Percentiles rank a stretch among this genome's conserved stretches.
These are phyloP conservation scores for Tinea trinotella DNA, from an alignment of 2,888 invertebrate species.

Conservation along the genomic window DNA sequence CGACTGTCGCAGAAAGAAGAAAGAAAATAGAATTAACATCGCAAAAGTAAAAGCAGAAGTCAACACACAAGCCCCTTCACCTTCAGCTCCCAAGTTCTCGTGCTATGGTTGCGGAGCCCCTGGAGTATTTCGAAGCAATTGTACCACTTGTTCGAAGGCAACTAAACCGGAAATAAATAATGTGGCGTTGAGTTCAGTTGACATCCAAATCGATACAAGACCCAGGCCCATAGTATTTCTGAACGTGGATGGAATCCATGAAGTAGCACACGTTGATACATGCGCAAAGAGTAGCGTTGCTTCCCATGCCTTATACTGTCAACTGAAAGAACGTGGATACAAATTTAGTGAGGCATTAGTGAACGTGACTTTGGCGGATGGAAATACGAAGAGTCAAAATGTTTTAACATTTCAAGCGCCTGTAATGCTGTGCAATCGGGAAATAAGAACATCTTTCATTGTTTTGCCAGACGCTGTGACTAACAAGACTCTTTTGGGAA, in stretches of 20 bases:
- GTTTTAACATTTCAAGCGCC: constrained; percentile 17
- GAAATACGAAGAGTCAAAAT: constrained; percentile 19
- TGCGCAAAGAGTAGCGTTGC: constrained; percentile 23
- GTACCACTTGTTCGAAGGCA: constrained; percentile 5
- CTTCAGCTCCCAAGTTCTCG: constrained; percentile 15
- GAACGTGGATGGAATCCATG: constrained; percentile 17
- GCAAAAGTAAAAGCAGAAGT: background rate
- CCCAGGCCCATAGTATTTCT: constrained; percentile 21
- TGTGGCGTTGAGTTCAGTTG: constrained; percentile 20
- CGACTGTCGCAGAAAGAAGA: background rate
- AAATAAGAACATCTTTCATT: constrained; percentile 24
- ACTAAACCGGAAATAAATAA: constrained; percentile 9
- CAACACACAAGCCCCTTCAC: constrained; percentile 2
- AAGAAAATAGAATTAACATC: background rate
- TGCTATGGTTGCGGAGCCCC: constrained; percentile 20
- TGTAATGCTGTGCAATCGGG: too few species aligned
- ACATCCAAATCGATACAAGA: constrained; percentile 18
- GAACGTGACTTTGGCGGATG: constrained; percentile 23
- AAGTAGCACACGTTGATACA: constrained; percentile 21
- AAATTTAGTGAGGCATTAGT: constrained; percentile 16
- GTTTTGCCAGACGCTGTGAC: constrained; percentile 27
- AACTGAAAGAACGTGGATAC: constrained; percentile 17
- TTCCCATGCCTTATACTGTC: constrained; percentile 21
- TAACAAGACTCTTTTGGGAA: constrained; percentile 27
- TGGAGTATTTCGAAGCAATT: constrained; percentile 18